Evolutionary conservation across 2,888 invertebrate genomes (phyloP).

Genomic region (Malachius bipustulatus): DNA sequence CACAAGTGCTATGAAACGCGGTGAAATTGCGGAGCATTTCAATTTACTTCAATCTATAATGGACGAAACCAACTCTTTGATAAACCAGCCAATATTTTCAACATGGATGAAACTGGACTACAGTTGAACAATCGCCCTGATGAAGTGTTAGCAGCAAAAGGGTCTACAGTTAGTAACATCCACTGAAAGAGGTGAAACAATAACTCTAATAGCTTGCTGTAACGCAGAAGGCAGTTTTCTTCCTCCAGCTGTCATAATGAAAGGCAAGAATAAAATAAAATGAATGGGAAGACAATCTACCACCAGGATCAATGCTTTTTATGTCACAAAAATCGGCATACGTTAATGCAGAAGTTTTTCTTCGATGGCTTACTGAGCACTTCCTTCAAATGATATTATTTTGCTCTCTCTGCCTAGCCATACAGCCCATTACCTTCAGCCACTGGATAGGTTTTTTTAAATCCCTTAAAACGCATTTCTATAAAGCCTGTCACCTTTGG

Average conservation of each 20-base stretch:
- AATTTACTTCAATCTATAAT: slow-evolving; percentile 1
- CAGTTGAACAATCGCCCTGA: slow-evolving; percentile 31
- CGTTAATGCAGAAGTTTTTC: slow-evolving; percentile 17
- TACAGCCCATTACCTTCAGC: slow-evolving; percentile 24
- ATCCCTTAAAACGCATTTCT: slow-evolving; percentile 21
- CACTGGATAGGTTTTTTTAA: slow-evolving; percentile 23
- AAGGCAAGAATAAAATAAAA: slow-evolving; percentile 18
- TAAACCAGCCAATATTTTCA: slow-evolving; percentile 18
- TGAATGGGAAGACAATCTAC: slow-evolving; percentile 17
- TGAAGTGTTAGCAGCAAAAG: slow-evolving; percentile 22
- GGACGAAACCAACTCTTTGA: slow-evolving; percentile 8
- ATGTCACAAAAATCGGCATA: slow-evolving; percentile 20
- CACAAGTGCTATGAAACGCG: slow-evolving; percentile 24
- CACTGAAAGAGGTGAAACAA: slow-evolving; percentile 26
- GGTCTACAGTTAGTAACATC: slow-evolving; percentile 20
- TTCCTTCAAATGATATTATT: slow-evolving; percentile 24
- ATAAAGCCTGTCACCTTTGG: slow-evolving; percentile 14
- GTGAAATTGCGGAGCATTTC: slow-evolving; percentile 3
- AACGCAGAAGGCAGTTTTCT: slow-evolving; percentile 26
- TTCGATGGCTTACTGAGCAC: slow-evolving; percentile 13
- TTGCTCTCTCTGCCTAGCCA: slow-evolving; percentile 24
- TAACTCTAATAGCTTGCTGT: slow-evolving; percentile 28
- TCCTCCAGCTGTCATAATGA: slow-evolving; percentile 15
- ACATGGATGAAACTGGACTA: slow-evolving; percentile 25
- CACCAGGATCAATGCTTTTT: slow-evolving; percentile 16